phyloP scores from a whole-genome alignment of 2,113 vertebrate genomes.

The Psilopogon haemacephalus region DNA sequence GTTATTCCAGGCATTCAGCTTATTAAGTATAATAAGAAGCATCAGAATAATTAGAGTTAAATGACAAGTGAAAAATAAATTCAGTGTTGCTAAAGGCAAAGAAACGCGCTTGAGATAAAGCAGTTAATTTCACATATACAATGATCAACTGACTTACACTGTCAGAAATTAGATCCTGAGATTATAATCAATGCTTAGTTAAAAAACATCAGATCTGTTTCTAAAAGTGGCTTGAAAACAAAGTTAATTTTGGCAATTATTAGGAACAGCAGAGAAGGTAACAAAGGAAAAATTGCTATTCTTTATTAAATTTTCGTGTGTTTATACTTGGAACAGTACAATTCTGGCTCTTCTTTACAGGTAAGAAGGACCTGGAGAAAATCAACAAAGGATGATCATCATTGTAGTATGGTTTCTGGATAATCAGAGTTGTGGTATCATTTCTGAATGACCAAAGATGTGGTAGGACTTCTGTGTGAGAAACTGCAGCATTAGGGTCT shows the following conservation, averaged over 20 bases:
- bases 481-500: too few species aligned
- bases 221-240: background rate
- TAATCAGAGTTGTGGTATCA: too few species aligned
- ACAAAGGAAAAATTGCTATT: background rate
- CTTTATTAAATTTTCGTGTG: background rate
- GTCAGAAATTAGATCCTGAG: background rate
- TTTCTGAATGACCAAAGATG: too few species aligned
- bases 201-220: background rate
- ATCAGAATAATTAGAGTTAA: background rate
- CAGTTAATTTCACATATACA: background rate
- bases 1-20: background rate
- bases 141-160: background rate
- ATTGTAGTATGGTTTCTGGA: background rate
- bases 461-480: background rate
- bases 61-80: background rate
- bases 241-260: background rate
- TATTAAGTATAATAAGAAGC: background rate
- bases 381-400: accelerated
- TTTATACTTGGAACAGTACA: background rate
- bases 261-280: background rate
- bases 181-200: background rate
- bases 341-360: background rate
- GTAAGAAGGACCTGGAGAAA: background rate
- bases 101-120: background rate
- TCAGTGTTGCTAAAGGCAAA: background rate